These are phyloP conservation scores for Eurois occulta DNA, from an alignment of 2,888 invertebrate genomes.

Conservation along the genomic window DNA sequence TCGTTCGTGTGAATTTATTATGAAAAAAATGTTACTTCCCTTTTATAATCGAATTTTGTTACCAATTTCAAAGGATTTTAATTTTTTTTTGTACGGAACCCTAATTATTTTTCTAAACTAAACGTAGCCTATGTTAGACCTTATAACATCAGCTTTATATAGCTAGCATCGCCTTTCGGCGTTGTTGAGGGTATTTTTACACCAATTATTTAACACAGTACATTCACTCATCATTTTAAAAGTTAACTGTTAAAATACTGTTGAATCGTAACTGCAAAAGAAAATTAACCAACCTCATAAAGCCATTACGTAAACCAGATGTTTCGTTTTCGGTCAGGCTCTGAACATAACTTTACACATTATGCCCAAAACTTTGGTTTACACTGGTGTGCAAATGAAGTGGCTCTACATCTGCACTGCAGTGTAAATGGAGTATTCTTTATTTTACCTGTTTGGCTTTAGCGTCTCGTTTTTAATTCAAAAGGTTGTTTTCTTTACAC, in stretches of 20 bases:
- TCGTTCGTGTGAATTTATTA: too few relatives aligned
- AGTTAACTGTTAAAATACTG: neutral
- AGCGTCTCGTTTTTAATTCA: slow-evolving; percentile 38
- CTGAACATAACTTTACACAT: slow-evolving; percentile 9
- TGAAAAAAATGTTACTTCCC: too few relatives aligned
- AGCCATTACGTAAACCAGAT: neutral
- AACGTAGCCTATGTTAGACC: too few relatives aligned
- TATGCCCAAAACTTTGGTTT: slow-evolving; percentile 16
- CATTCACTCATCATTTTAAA: neutral
- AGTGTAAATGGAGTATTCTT: slow-evolving; percentile 43
- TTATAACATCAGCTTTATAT: too few relatives aligned
- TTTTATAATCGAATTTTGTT: too few relatives aligned
- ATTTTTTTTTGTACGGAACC: too few relatives aligned
- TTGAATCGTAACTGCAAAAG: neutral
- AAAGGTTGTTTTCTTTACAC: neutral
- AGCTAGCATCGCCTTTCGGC: too few relatives aligned
- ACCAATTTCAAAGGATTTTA: too few relatives aligned
- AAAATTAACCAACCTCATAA: neutral
- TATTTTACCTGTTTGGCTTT: slow-evolving; percentile 5
- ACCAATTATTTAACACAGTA: too few relatives aligned
- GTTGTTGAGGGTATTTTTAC: too few relatives aligned
- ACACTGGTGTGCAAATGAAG: slow-evolving; percentile 21
- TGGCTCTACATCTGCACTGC: slow-evolving; percentile 50
- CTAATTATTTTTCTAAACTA: too few relatives aligned
- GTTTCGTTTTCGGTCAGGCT: slow-evolving; percentile 4